Conservation (phyloP, 2,888 invertebrate genomes). For the Pandemis corylana region DNA sequence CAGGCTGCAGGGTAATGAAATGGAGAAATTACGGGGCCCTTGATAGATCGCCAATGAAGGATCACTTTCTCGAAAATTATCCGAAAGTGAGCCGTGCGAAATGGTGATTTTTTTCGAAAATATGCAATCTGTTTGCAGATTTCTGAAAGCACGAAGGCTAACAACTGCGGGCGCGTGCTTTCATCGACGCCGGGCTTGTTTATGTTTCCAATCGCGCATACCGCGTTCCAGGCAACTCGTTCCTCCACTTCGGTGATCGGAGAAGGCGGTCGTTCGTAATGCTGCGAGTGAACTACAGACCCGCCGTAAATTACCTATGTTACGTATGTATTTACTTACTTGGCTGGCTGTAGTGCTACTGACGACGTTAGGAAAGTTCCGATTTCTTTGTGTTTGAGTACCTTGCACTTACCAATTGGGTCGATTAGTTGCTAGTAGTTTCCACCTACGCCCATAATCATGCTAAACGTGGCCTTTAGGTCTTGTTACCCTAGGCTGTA, state of each 20-base stretch:
- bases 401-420: not conserved
- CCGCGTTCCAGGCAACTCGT: conserved; percentile 59
- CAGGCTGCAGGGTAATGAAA: conserved; percentile 61
- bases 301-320: conserved; percentile 38
- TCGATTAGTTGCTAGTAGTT: not conserved
- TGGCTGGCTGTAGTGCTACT: conserved; percentile 23
- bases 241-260: conserved; percentile 60
- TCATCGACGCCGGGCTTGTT: conserved; percentile 65
- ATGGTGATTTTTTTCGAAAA: conserved; percentile 67
- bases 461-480: no score
- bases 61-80: conserved; percentile 83
- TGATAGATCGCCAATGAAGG: conserved; percentile 78
- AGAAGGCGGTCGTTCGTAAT: conserved; percentile 50
- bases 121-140: conserved; percentile 62
- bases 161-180: conserved; percentile 63
- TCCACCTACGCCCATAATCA: no score
- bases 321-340: conserved; percentile 32
- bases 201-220: conserved; percentile 60
- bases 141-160: conserved; percentile 61
- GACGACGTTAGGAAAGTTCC: conserved; percentile 20
- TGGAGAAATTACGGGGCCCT: conserved; percentile 70
- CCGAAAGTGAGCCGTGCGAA: conserved; percentile 80
- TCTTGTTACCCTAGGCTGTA: no score
- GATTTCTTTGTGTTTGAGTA: conserved; percentile 13
- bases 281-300: conserved; percentile 39